Conservation (phyloP, 2,888 invertebrate species). For the Kryphioiulus occultus region DNA sequence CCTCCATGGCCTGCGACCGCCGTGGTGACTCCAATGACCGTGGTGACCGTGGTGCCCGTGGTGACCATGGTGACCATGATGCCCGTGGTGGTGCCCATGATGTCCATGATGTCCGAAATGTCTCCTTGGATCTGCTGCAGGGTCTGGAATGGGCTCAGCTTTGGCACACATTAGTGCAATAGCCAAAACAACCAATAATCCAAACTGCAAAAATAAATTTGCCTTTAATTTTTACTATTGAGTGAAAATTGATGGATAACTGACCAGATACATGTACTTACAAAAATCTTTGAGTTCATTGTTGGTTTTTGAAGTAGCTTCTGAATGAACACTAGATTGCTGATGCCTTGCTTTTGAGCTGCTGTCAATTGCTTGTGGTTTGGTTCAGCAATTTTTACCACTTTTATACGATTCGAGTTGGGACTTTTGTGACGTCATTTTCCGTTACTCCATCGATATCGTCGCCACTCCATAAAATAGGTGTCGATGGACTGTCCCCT, state of each 20-base stretch:
- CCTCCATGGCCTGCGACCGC: not conserved
- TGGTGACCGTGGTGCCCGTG: no score
- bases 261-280: not conserved
- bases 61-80: no score
- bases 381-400: not conserved
- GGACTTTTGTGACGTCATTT: slow-evolving; percentile 1
- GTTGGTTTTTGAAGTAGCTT: not conserved
- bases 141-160: no score
- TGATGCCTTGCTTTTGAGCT: not conserved
- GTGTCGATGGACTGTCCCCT: slow-evolving; percentile 4
- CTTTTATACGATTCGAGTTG: not conserved
- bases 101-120: no score
- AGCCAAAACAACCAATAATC: no score
- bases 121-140: no score
- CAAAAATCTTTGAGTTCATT: not conserved
- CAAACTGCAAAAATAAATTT: no score
- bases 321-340: not conserved
- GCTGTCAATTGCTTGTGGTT: not conserved
- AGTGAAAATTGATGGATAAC: no score
- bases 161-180: no score
- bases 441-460: not conserved
- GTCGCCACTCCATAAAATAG: not conserved
- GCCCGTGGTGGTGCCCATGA: no score
- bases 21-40: no score
- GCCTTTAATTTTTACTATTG: no score